Conservation (phyloP, 2,797 vertebrate species). For the Tauraco hartlaubi region DNA sequence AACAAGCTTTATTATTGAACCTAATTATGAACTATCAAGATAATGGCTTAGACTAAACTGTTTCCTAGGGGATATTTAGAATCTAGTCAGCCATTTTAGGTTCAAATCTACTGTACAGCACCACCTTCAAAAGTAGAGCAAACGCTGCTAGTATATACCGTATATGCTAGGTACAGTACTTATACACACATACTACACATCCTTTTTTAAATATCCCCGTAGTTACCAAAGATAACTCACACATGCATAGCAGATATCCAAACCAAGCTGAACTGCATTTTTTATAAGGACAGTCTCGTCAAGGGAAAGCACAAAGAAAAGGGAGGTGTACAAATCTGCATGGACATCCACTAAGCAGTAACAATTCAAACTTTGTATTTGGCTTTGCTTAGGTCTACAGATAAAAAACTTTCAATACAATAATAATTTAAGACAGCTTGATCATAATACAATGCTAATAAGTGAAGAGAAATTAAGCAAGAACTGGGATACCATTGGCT, state of each 20-base stretch:
- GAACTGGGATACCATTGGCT: neutral
- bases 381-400: neutral
- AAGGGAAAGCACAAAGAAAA: neutral
- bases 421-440: neutral
- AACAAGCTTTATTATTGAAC: slow-evolving; percentile 85
- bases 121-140: neutral
- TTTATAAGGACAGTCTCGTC: neutral
- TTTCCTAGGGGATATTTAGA: slow-evolving; percentile 84
- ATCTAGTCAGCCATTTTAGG: slow-evolving; percentile 78
- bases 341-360: neutral
- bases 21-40: slow-evolving; percentile 87
- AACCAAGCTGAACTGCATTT: neutral
- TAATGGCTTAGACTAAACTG: slow-evolving; percentile 83
- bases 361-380: neutral
- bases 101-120: slow-evolving; percentile 69
- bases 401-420: neutral
- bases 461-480: neutral
- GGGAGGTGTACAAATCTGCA: neutral
- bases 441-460: neutral
- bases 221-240: neutral
- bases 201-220: neutral
- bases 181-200: accelerated
- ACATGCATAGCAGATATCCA: neutral
- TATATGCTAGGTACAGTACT: neutral
- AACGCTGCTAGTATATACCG: neutral